These are phyloP conservation scores for Rhopalosiphum padi DNA, from an alignment of 1,140 invertebrate species.

Conservation along the genomic window DNA sequence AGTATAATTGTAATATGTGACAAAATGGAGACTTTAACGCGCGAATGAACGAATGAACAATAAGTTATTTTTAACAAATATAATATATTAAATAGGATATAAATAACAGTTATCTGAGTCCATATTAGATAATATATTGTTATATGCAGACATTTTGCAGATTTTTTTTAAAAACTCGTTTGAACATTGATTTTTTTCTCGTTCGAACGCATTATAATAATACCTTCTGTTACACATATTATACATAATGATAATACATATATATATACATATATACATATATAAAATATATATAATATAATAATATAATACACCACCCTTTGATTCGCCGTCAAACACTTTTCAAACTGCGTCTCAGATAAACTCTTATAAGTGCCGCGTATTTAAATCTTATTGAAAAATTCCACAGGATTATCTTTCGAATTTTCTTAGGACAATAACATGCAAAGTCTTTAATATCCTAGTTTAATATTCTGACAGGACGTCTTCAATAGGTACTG, in stretches of 20 bases:
- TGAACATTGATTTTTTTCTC: neutral
- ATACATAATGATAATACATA: no score
- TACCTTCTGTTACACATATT: neutral
- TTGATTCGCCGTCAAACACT: neutral
- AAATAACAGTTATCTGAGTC: neutral
- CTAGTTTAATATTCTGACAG: slow-evolving; percentile 41
- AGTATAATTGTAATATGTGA: neutral
- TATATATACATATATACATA: no score
- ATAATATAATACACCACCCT: neutral
- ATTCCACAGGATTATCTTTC: neutral
- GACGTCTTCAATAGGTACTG: neutral
- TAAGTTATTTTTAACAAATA: neutral
- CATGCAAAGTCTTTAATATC: neutral
- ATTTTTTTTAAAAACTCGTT: neutral
- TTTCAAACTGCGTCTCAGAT: neutral
- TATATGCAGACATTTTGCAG: neutral
- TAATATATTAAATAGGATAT: neutral
- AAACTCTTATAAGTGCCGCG: neutral
- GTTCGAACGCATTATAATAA: neutral
- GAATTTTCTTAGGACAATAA: neutral
- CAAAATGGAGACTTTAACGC: neutral
- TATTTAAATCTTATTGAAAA: neutral
- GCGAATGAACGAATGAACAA: neutral
- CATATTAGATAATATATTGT: neutral
- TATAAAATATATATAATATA: neutral